phyloP scores from a whole-genome alignment of 2,113 vertebrate species.

The Eublepharis macularius region DNA sequence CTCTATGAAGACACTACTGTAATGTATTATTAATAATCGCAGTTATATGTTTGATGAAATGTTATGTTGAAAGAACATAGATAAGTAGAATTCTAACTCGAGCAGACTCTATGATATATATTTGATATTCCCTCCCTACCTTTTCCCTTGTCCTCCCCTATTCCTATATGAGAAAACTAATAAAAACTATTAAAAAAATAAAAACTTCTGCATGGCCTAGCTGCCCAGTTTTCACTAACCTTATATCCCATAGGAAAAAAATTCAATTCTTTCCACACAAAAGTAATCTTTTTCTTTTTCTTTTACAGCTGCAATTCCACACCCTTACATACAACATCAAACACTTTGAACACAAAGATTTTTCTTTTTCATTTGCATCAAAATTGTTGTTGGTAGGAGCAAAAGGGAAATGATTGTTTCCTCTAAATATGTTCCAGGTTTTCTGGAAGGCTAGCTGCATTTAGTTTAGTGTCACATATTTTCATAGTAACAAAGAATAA shows the following conservation, averaged over 20 bases:
- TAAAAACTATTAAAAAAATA: too few relatives aligned
- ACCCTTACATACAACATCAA: not conserved
- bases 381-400: not conserved
- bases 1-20: too few relatives aligned
- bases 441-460: not conserved
- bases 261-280: not conserved
- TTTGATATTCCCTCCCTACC: too few relatives aligned
- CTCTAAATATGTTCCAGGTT: not conserved
- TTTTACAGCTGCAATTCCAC: not conserved
- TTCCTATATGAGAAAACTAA: too few relatives aligned
- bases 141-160: too few relatives aligned
- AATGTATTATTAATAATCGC: too few relatives aligned
- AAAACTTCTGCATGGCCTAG: not conserved
- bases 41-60: too few relatives aligned
- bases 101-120: too few relatives aligned
- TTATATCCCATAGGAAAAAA: not conserved
- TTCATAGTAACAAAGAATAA: not conserved
- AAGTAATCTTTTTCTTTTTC: not conserved
- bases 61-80: too few relatives aligned
- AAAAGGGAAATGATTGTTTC: not conserved
- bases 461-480: not conserved
- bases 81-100: too few relatives aligned
- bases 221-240: not conserved
- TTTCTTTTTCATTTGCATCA: not conserved
- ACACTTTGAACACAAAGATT: not conserved